A percentile compares a stretch with the other conserved stretches of the same genome.
phyloP scores from a whole-genome alignment of 2,797 vertebrate genomes.

The Gymnopithys bicolor region DNA sequence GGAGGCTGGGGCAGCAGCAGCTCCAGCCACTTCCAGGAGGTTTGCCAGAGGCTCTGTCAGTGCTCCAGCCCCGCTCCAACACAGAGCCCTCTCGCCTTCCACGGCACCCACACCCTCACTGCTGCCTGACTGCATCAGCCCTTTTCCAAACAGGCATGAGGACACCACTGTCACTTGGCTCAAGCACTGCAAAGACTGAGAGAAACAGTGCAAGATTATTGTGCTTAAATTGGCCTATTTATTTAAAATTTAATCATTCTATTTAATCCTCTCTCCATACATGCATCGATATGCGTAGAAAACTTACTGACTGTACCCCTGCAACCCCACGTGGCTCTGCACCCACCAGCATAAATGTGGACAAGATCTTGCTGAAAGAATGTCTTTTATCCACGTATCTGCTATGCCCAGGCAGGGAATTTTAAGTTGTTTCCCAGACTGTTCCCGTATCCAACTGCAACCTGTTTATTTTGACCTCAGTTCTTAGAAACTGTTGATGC shows the following conservation, averaged over 20 bases:
- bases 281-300: neutral
- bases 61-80: neutral
- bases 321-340: neutral
- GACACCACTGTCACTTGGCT: neutral
- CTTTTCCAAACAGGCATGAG: rapidly evolving
- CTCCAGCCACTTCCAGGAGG: neutral
- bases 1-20: neutral
- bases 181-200: neutral
- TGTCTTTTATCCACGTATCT: neutral
- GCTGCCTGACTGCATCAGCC: neutral
- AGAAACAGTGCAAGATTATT: neutral
- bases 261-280: neutral
- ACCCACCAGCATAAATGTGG: neutral
- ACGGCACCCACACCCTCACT: neutral
- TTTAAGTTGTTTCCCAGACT: conserved; percentile 17
- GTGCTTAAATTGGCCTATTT: neutral
- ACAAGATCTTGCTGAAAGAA: neutral
- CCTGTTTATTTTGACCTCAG: conserved; percentile 77
- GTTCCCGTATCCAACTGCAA: conserved; percentile 51
- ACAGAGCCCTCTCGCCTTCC: neutral
- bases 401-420: neutral
- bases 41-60: neutral
- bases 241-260: neutral
- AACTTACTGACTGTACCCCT: neutral
- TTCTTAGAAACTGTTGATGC: conserved; percentile 72